Evolutionary conservation across 2,113 vertebrate species (phyloP).

Genomic region (Apistogramma diplotaenia): DNA sequence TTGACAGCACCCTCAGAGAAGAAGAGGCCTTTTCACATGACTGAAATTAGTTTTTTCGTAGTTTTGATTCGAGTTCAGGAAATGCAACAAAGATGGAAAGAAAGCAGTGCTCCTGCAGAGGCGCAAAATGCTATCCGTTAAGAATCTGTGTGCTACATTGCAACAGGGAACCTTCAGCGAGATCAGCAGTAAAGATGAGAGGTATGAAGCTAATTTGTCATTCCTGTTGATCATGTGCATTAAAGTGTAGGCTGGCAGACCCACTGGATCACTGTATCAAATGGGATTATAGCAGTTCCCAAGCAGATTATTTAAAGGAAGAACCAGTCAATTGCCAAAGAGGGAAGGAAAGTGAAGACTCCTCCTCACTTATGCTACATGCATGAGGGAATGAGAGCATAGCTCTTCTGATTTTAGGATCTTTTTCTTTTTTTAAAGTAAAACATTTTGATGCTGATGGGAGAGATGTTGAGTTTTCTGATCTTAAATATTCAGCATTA

Average conservation of each 20-base stretch:
- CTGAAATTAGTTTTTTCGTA: not conserved
- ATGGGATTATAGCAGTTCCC: not conserved
- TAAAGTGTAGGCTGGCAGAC: not conserved
- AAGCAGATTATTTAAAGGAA: not conserved
- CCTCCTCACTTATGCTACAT: not conserved
- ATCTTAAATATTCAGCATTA: not conserved
- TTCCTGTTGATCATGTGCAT: not conserved
- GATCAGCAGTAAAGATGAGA: not conserved
- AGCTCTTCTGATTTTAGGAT: not conserved
- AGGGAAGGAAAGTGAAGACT: not conserved
- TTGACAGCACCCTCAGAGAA: not conserved
- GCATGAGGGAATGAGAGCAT: constrained; percentile 2
- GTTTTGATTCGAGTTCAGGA: not conserved
- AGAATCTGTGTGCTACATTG: not conserved
- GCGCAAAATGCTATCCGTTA: not conserved
- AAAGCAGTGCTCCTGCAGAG: not conserved
- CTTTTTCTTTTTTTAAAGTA: not conserved
- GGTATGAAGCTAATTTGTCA: not conserved
- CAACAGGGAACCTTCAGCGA: not conserved
- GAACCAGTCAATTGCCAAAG: not conserved
- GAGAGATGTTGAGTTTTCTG: not conserved
- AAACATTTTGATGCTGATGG: not conserved
- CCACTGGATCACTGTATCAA: not conserved
- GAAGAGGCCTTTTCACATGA: not conserved
- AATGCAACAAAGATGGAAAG: not conserved